phyloP scores from a whole-genome alignment of 2,797 vertebrate species.

The Salarias fasciatus region DNA sequence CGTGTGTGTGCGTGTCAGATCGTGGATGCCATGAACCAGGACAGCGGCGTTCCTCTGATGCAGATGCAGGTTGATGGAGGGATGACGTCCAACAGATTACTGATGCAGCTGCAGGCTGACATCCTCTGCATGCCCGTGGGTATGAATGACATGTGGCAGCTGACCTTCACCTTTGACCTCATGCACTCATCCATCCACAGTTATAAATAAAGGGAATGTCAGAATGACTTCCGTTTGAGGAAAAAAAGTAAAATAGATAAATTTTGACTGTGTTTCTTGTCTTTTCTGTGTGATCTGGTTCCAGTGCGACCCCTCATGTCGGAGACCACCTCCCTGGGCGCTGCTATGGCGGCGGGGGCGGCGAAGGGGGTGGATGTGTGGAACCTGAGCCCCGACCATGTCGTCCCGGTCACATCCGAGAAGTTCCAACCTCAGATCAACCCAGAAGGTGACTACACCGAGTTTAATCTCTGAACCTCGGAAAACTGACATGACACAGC shows the following conservation, averaged over 20 bases:
- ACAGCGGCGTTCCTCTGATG: slow-evolving; percentile 88
- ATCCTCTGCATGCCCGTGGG: slow-evolving; percentile 93
- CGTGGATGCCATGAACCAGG: slow-evolving; percentile 93
- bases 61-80: slow-evolving; percentile 93
- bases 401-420: slow-evolving; percentile 84
- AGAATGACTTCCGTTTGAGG: too few species aligned
- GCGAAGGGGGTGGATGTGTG: slow-evolving; percentile 92
- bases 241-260: too few species aligned
- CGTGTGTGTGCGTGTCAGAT: slow-evolving; percentile 77
- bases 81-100: slow-evolving; percentile 91
- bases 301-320: slow-evolving; percentile 91
- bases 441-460: slow-evolving; percentile 82
- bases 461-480: too few species aligned
- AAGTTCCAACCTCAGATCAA: slow-evolving; percentile 91
- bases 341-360: slow-evolving; percentile 92
- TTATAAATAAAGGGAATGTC: too few species aligned
- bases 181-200: too few species aligned
- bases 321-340: slow-evolving; percentile 92
- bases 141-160: slow-evolving; percentile 65
- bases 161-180: too few species aligned
- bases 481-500: too few species aligned
- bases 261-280: too few species aligned
- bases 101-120: slow-evolving; percentile 96
- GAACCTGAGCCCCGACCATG: slow-evolving; percentile 83
- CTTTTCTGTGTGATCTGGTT: background rate